Evolutionary conservation across 2,113 vertebrate genomes (phyloP).

Genomic region (Centrocercus urophasianus): DNA sequence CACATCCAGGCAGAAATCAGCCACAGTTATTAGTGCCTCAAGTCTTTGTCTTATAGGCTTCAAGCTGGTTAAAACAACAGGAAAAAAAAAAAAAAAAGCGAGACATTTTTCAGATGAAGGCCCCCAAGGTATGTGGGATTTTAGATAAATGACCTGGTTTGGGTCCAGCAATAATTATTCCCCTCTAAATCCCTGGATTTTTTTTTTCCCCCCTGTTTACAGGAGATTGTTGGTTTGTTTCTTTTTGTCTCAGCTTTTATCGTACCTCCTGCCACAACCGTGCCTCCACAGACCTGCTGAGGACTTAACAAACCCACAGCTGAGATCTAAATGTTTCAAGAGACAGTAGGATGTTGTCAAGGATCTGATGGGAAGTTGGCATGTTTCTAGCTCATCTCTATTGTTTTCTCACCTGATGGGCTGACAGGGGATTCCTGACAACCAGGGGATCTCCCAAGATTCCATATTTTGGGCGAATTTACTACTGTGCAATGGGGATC

Average conservation of each 20-base stretch:
- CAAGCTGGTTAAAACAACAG: slow-evolving; percentile 45
- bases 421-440: neutral
- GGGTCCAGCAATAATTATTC: slow-evolving; percentile 22
- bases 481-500: neutral
- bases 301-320: neutral
- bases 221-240: neutral
- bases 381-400: neutral
- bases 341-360: neutral
- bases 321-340: neutral
- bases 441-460: neutral
- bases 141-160: slow-evolving; percentile 35
- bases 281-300: neutral
- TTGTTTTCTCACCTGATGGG: neutral
- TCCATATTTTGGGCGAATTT: neutral
- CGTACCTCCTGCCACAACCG: neutral
- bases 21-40: slow-evolving; percentile 51
- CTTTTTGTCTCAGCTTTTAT: neutral
- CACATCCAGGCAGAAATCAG: slow-evolving; percentile 56
- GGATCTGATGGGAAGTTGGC: neutral
- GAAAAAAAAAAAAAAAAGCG: neutral
- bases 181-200: neutral
- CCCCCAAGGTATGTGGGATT: neutral
- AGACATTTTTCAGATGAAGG: slow-evolving; percentile 31
- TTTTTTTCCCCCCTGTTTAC: neutral
- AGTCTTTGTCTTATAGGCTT: slow-evolving; percentile 52